phyloP scores from a whole-genome alignment of 2,797 vertebrate genomes.

The Parauchenoglanis ngamensis region DNA sequence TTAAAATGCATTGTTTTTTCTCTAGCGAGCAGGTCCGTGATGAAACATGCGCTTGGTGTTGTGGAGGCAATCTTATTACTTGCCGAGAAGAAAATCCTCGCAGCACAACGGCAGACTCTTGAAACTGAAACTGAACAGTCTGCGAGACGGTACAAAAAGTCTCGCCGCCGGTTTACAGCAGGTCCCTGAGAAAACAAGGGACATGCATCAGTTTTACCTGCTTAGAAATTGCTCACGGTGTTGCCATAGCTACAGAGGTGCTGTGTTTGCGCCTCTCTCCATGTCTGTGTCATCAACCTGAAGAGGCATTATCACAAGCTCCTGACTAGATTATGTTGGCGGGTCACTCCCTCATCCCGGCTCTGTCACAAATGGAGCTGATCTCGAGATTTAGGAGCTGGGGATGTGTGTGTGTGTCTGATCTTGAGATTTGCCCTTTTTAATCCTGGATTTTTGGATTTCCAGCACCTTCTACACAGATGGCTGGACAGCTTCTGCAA shows the following conservation, averaged over 20 bases:
- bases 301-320: constrained; percentile 76
- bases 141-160: neutral
- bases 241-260: constrained; percentile 70
- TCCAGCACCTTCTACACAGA: constrained; percentile 75
- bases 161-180: neutral
- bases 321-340: constrained; percentile 72
- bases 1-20: constrained; percentile 13
- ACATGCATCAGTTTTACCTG: constrained; percentile 58
- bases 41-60: neutral
- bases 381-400: constrained; percentile 59
- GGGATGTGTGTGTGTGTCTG: constrained; percentile 28
- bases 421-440: constrained; percentile 57
- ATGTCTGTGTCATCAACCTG: constrained; percentile 53
- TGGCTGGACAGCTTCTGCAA: constrained; percentile 57
- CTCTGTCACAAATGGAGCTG: constrained; percentile 65
- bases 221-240: constrained; percentile 62
- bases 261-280: constrained; percentile 53
- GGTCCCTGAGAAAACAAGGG: constrained; percentile 20
- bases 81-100: constrained; percentile 33
- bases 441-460: constrained; percentile 70
- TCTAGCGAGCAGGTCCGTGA: constrained; percentile 17
- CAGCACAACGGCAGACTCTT: neutral
- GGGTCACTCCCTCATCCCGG: constrained; percentile 71
- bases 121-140: neutral
- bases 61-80: neutral